A percentile compares a stretch with the other conserved stretches of the same genome.
Evolutionary conservation across 2,888 invertebrate genomes (phyloP).

Genomic region (Disparrhopalites patrizii): DNA sequence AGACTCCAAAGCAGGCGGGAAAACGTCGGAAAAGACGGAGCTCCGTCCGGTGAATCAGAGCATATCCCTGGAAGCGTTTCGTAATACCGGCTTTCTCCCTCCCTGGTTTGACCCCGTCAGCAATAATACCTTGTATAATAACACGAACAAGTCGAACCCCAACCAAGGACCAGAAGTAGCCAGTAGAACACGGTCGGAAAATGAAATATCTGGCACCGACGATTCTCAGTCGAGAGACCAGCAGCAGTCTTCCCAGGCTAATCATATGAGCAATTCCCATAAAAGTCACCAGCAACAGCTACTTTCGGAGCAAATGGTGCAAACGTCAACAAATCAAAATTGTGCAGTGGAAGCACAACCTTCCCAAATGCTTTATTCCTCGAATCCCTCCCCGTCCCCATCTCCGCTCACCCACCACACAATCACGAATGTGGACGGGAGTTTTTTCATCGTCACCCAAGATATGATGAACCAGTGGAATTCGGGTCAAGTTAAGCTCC

Average conservation of each 20-base stretch:
- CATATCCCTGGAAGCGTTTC: constrained; percentile 19
- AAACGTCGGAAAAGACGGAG: too few species aligned
- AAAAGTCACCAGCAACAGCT: too few species aligned
- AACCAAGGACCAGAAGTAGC: not conserved
- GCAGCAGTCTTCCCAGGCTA: not conserved
- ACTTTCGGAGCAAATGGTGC: too few species aligned
- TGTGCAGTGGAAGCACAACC: not conserved
- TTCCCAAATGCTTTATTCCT: not conserved
- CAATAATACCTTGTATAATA: constrained; percentile 15
- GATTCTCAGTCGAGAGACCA: not conserved
- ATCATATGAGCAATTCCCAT: not conserved
- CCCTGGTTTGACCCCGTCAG: constrained; percentile 21
- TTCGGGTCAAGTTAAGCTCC: not conserved
- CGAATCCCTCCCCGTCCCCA: not conserved
- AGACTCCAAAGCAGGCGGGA: too few species aligned
- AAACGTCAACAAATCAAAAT: too few species aligned
- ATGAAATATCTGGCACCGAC: not conserved
- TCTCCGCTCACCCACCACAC: too few species aligned
- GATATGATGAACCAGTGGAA: constrained; percentile 14
- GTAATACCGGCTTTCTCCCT: constrained; percentile 24
- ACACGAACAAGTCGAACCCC: not conserved
- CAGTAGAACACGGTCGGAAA: not conserved
- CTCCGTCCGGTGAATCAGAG: constrained; percentile 6
- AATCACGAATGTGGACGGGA: not conserved
- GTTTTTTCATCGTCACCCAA: constrained; percentile 11